A percentile compares a stretch with the other conserved stretches of the same genome.
Evolutionary conservation across 2,888 invertebrate species (phyloP).

Genomic region (Habroteleia sp.): DNA sequence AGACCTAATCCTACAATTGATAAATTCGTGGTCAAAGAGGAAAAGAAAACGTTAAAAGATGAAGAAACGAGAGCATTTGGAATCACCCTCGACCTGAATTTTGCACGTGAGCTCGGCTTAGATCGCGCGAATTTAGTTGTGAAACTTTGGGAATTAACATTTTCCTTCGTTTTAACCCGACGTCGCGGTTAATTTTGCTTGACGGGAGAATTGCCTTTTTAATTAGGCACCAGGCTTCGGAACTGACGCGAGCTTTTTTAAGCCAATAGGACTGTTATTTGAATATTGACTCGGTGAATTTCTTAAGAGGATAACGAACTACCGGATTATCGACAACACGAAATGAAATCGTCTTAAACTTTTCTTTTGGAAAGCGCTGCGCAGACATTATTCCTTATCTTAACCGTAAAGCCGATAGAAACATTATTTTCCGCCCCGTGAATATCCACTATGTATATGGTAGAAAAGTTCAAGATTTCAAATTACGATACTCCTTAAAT

Average conservation of each 20-base stretch:
- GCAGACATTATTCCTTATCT: slow-evolving; percentile 44
- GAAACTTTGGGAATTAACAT: slow-evolving; percentile 39
- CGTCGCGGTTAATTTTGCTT: slow-evolving; percentile 1
- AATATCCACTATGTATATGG: slow-evolving; percentile 16
- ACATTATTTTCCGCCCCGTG: slow-evolving; percentile 32
- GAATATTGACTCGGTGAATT: slow-evolving; percentile 36
- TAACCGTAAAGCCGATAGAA: slow-evolving; percentile 35
- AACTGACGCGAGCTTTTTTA: slow-evolving; percentile 8
- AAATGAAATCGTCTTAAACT: slow-evolving; percentile 44
- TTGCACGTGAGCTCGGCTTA: slow-evolving; percentile 18
- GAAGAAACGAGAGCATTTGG: neutral
- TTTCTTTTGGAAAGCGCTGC: slow-evolving; percentile 30
- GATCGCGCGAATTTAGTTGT: slow-evolving; percentile 10
- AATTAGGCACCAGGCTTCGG: slow-evolving; percentile 9
- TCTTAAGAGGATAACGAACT: slow-evolving; percentile 41
- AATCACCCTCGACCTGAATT: slow-evolving; percentile 19
- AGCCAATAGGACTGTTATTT: slow-evolving; percentile 21
- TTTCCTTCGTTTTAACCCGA: slow-evolving; percentile 9
- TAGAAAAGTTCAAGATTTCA: neutral
- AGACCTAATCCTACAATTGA: slow-evolving; percentile 40
- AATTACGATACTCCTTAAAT: neutral
- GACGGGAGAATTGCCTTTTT: slow-evolving; percentile 6
- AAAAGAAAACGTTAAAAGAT: slow-evolving; percentile 14
- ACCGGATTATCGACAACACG: slow-evolving; percentile 44
- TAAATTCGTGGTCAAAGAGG: slow-evolving; percentile 22